Conservation (phyloP, 2,113 vertebrate genomes). For the Hymenochirus boettgeri region DNA sequence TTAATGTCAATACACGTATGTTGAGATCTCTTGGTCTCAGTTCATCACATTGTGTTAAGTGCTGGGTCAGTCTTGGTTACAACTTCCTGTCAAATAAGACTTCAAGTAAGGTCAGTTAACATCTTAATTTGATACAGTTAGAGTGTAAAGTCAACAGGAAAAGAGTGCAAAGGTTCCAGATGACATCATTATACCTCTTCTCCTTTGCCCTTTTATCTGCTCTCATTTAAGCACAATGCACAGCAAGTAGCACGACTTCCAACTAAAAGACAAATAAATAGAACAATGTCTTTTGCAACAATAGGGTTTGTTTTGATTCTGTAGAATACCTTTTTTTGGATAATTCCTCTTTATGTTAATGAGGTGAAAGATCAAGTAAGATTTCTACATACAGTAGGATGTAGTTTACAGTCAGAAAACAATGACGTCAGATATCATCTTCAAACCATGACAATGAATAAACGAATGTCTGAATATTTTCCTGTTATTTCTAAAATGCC, state of each 20-base stretch:
- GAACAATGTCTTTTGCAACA: background rate
- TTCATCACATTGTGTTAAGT: constrained; percentile 7
- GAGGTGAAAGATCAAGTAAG: too few species aligned
- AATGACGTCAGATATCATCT: too few species aligned
- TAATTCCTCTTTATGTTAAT: too few species aligned
- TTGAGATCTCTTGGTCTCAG: background rate
- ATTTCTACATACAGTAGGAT: too few species aligned
- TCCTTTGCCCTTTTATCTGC: constrained; percentile 5
- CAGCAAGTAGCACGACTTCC: background rate
- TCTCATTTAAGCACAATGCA: background rate
- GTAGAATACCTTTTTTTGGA: too few species aligned
- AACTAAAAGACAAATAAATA: background rate
- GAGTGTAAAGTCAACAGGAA: constrained; percentile 22
- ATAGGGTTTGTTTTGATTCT: background rate
- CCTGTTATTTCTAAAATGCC: too few species aligned
- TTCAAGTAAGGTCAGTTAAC: background rate
- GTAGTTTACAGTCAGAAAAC: too few species aligned
- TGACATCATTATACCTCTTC: constrained; percentile 13
- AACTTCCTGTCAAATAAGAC: constrained; percentile 18
- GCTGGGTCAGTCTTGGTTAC: background rate
- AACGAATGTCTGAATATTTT: too few species aligned
- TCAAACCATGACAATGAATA: too few species aligned
- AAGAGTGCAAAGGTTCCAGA: background rate
- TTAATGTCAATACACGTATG: background rate
- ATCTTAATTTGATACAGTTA: background rate